Percentiles rank a stretch among this genome's conserved stretches.
phyloP scores from a whole-genome alignment of 2,797 vertebrate species.

The Arrhamphus sclerolepis region DNA sequence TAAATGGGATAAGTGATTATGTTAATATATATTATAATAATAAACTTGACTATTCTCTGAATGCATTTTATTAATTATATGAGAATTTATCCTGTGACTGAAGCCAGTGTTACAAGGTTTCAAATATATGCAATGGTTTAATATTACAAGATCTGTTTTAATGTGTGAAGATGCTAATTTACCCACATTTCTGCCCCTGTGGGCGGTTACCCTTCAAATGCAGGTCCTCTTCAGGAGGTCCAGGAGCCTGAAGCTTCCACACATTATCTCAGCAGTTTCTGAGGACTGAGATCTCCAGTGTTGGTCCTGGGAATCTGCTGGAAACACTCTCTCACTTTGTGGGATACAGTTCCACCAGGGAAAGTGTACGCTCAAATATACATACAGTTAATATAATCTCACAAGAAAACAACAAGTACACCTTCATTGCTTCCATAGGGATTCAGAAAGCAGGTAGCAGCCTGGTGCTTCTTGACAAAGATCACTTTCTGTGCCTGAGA shows the following conservation, averaged over 20 bases:
- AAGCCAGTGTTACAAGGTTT: background rate
- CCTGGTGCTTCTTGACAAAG: too few species aligned
- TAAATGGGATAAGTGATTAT: conserved; percentile 14
- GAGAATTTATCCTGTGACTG: conserved; percentile 5
- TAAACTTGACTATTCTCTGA: background rate
- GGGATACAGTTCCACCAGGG: background rate
- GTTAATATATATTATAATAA: background rate
- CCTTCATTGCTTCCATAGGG: too few species aligned
- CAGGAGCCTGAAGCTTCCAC: background rate
- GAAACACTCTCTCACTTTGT: background rate
- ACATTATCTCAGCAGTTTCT: background rate
- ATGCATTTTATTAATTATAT: conserved; percentile 3
- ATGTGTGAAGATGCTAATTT: background rate
- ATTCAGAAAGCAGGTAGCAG: too few species aligned
- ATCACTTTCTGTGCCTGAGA: too few species aligned
- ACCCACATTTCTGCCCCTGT: too few species aligned
- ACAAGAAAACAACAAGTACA: too few species aligned
- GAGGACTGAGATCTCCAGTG: background rate
- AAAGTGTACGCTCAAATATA: too few species aligned
- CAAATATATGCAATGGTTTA: background rate
- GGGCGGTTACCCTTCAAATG: background rate
- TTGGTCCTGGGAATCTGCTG: background rate
- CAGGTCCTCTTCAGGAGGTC: background rate
- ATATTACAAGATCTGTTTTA: background rate
- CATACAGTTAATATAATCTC: too few species aligned